Evolutionary conservation across 2,888 invertebrate genomes (phyloP).

Genomic region (Tipula helvola): DNA sequence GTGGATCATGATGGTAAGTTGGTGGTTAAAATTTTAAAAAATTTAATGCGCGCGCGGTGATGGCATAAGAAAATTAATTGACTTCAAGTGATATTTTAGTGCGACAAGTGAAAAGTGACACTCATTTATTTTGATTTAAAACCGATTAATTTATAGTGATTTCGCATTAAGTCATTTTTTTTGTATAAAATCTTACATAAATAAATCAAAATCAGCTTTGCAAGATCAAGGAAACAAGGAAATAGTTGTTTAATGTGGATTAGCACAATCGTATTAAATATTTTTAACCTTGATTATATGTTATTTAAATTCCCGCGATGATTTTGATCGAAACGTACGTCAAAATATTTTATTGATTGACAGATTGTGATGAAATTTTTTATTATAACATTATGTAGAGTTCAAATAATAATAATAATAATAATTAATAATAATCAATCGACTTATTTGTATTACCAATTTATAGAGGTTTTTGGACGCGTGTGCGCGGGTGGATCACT

Average conservation of each 20-base stretch:
- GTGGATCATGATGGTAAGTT: slow-evolving; percentile 43
- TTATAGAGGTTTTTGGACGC: slow-evolving; percentile 21
- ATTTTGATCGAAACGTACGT: background rate
- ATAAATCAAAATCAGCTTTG: background rate
- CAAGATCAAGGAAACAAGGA: background rate
- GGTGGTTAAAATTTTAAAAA: background rate
- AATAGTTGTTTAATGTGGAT: background rate
- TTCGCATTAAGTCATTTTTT: background rate
- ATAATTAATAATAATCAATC: no score
- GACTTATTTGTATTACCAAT: background rate
- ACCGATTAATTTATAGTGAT: background rate
- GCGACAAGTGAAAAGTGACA: background rate
- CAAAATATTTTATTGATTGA: background rate
- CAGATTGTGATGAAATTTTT: background rate
- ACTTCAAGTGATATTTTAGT: no score
- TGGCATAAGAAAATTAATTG: no score
- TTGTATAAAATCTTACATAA: background rate
- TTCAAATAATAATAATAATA: no score
- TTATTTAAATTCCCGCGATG: background rate
- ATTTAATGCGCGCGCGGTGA: background rate
- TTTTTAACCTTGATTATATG: background rate
- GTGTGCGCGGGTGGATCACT: slow-evolving; percentile 18
- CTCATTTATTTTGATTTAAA: no score
- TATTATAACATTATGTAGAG: background rate
- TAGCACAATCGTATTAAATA: background rate